Evolutionary conservation across 2,888 invertebrate species (phyloP), one percentile per base, ranked within the genome.

Genomic region (Entomobrya multifasciata): DNA sequence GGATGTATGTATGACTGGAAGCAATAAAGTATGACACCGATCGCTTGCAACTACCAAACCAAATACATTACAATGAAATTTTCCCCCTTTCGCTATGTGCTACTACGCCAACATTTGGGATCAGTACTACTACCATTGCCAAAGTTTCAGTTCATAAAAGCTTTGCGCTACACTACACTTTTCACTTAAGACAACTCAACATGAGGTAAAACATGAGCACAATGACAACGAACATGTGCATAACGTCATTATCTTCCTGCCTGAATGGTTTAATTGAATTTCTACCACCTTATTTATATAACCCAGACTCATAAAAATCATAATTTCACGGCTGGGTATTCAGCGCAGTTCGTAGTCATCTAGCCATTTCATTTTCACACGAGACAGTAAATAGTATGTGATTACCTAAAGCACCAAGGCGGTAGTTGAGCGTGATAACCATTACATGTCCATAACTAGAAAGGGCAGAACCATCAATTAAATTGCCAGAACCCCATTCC

Each of bases 401-500:
- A 22, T 44, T 85, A 97, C 97, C 97, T 90, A 97, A 93, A 91
- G 96, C 95, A 15, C 97, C 97, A 15, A 97, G 93, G 52, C 97
- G 94, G 92, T 95, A 97, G 93, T 97, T 97, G 86, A 97, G 93
- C 1, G 97, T 97, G 78, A 97, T 95, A 79, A 97, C 96, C 93
- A 97, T 95, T 49, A 97, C 95, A 91, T 96, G 95, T 22, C 97
- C 98, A 92, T 97, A 97, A 86, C 97, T 96, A 15, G 99, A 96
- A 90, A 99, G 93, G 74, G 98, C 96, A 88, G 96, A 96, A 11
- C 98, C 99, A 92, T 99, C 99, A 93, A 98, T 99, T 0, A 98
- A 96, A 93, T 99, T 99, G 88, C 99, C 99, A 20, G 98, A 97
- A 92, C 98, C 98, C 96, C 98, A 98, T 92, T 98, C 98, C 93